Evolutionary conservation across 2,797 vertebrate species (phyloP).

Genomic region (Sarcophilus harrisii): DNA sequence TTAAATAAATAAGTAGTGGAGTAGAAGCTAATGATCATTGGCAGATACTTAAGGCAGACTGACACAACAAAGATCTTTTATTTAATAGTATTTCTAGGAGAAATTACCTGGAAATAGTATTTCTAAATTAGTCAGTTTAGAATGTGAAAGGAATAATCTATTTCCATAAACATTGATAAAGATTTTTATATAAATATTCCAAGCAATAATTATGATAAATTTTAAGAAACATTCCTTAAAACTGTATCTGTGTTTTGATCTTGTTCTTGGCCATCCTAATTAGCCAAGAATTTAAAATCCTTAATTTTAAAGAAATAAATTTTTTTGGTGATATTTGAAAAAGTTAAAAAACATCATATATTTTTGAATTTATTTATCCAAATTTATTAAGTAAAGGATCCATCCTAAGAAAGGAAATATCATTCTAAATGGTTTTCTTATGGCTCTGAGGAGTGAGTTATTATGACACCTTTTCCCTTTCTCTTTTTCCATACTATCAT

Average conservation of each 20-base stretch:
- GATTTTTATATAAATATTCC: constrained; percentile 41
- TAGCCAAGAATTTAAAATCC: constrained; percentile 36
- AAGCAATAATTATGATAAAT: not conserved
- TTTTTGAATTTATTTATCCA: constrained; percentile 49
- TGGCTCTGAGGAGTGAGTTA: constrained; percentile 3
- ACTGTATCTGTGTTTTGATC: not conserved
- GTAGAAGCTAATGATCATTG: not conserved
- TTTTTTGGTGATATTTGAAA: not conserved
- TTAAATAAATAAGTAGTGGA: not conserved
- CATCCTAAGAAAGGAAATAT: constrained; percentile 24
- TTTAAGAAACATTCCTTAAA: constrained; percentile 46
- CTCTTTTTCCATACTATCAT: constrained; percentile 37
- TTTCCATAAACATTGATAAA: constrained; percentile 49
- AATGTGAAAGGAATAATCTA: constrained; percentile 13
- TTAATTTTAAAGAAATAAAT: constrained; percentile 37
- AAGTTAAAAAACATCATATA: constrained; percentile 51
- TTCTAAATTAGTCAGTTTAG: constrained; percentile 27
- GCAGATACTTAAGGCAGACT: constrained; percentile 11
- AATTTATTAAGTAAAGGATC: constrained; percentile 53
- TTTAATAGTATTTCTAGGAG: constrained; percentile 9
- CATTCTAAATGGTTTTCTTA: constrained; percentile 8
- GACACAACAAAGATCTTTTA: constrained; percentile 25
- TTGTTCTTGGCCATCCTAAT: constrained; percentile 41
- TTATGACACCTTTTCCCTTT: constrained; percentile 35
- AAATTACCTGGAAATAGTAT: constrained; percentile 24